Percentiles rank a stretch among this genome's conserved stretches.
phyloP scores from a whole-genome alignment of 2,888 invertebrate species.

The Folsomia manolachei region DNA sequence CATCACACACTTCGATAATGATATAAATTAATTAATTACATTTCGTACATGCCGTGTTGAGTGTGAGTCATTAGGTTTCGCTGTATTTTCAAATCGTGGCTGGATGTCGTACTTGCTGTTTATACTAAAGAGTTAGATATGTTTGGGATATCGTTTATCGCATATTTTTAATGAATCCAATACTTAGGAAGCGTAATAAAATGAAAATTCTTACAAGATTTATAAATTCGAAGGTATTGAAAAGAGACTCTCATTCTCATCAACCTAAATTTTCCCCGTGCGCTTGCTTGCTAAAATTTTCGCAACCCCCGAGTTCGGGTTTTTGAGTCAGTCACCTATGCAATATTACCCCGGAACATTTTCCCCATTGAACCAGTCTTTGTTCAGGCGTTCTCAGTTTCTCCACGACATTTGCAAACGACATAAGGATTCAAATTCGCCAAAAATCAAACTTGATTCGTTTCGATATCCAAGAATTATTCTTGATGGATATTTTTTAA shows the following conservation, averaged over 20 bases:
- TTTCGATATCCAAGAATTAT: too few species aligned
- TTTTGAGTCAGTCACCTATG: too few species aligned
- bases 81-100: background rate
- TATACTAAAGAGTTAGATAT: background rate
- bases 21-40: background rate
- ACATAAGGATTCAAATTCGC: too few species aligned
- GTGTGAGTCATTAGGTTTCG: background rate
- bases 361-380: background rate
- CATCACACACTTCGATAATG: background rate
- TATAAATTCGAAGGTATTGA: background rate
- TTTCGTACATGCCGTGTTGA: background rate
- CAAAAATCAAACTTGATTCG: too few species aligned
- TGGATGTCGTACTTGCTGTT: background rate
- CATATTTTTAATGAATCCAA: background rate
- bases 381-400: background rate
- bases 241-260: too few species aligned
- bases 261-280: background rate
- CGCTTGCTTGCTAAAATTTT: background rate
- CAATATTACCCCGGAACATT: background rate
- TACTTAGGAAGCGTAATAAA: background rate
- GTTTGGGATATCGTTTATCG: background rate
- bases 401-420: too few species aligned
- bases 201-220: background rate
- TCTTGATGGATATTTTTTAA: too few species aligned
- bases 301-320: background rate